phyloP scores from a whole-genome alignment of 2,888 invertebrate species.

The Drosophila pseudotakahashii region DNA sequence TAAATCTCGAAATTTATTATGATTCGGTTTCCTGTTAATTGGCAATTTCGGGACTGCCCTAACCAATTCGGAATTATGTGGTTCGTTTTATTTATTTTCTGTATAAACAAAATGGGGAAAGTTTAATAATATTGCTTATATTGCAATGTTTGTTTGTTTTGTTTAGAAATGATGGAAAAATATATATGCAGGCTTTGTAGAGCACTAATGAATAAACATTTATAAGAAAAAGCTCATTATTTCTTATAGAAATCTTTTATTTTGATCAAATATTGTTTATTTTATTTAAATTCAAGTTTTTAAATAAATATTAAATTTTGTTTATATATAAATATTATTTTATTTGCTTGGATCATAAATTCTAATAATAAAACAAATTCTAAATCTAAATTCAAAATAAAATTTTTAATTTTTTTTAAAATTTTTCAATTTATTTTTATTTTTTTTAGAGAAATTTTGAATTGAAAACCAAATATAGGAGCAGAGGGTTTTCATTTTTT shows the following conservation, averaged over 20 bases:
- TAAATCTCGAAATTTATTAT: background rate
- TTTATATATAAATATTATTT: no score
- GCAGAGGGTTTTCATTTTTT: no score
- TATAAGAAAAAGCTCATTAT: no score
- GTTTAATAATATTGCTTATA: background rate
- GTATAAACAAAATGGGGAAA: slow-evolving; percentile 6
- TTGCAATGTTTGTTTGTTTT: slow-evolving; percentile 1
- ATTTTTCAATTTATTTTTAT: background rate
- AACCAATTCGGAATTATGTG: slow-evolving; percentile 7
- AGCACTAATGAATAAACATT: no score
- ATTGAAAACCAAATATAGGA: no score
- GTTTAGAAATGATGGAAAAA: background rate
- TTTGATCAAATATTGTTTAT: no score
- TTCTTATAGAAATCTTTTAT: background rate
- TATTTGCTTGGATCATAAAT: no score
- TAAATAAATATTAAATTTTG: no score
- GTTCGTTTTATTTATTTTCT: slow-evolving; percentile 8
- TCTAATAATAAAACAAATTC: no score
- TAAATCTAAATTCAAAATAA: background rate
- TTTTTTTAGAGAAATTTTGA: background rate
- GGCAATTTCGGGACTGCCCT: slow-evolving; percentile 8
- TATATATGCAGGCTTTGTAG: background rate
- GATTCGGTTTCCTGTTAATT: background rate
- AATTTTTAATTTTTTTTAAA: no score
- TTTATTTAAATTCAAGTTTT: no score